Evolutionary conservation across 2,113 vertebrate species (phyloP).

Genomic region (Mixornis gularis): DNA sequence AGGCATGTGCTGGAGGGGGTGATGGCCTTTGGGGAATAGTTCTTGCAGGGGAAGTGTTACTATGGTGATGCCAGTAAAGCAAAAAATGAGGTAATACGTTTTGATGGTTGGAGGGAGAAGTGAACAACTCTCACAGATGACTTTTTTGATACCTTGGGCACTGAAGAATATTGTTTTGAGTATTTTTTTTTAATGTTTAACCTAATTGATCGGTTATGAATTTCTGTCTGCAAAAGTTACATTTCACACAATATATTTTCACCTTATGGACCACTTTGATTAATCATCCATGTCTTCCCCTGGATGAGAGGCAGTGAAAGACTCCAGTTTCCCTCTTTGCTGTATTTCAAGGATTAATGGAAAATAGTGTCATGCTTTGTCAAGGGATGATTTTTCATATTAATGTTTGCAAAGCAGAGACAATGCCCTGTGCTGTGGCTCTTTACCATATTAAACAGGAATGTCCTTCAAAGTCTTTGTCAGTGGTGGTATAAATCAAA

Average conservation of each 20-base stretch:
- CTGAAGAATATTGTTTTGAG: not conserved
- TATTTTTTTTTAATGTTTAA: conserved; percentile 23
- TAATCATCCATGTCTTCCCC: conserved; percentile 53
- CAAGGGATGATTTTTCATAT: conserved; percentile 65
- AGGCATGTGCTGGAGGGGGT: conserved; percentile 1
- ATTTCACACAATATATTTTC: conserved; percentile 34
- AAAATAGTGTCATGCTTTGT: conserved; percentile 61
- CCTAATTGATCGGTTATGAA: conserved; percentile 8
- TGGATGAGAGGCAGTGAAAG: conserved; percentile 53
- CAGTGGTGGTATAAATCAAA: conserved; percentile 69
- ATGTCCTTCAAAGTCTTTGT: conserved; percentile 65
- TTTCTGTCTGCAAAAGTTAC: conserved; percentile 27
- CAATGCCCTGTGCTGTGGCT: conserved; percentile 51
- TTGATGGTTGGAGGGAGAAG: not conserved
- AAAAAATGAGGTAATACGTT: conserved; percentile 47
- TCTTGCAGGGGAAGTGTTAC: conserved; percentile 37
- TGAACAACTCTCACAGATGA: not conserved
- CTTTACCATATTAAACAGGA: conserved; percentile 65
- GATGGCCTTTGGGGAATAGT: not conserved
- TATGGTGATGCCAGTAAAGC: conserved; percentile 45
- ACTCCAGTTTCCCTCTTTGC: conserved; percentile 48
- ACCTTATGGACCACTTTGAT: conserved; percentile 56
- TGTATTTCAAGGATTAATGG: conserved; percentile 62
- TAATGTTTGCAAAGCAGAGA: conserved; percentile 61
- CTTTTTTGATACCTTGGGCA: conserved; percentile 18